Conservation (phyloP, 2,797 vertebrate species). For the Pipistrellus pygmaeus region DNA sequence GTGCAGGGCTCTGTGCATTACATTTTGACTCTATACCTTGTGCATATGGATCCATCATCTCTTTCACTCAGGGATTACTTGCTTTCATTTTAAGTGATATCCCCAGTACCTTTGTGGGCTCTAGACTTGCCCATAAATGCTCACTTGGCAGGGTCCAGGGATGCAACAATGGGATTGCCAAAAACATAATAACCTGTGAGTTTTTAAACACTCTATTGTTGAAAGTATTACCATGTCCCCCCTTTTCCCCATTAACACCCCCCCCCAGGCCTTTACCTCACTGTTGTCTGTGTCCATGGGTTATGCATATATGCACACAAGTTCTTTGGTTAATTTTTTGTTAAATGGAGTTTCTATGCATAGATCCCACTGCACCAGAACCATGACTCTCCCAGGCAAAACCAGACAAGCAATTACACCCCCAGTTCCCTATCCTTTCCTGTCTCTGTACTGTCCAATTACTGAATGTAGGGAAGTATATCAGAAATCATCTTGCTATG, state of each 20-base stretch:
- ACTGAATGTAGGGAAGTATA: background rate
- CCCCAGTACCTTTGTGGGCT: background rate
- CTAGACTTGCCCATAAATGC: background rate
- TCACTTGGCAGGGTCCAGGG: background rate
- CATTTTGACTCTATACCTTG: background rate
- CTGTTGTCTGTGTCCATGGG: no score
- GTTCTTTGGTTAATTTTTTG: background rate
- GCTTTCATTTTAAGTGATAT: background rate
- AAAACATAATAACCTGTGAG: background rate
- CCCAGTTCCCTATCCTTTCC: background rate
- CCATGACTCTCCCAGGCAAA: constrained; percentile 5
- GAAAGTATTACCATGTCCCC: no score
- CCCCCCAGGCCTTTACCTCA: no score
- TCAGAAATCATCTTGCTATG: constrained; percentile 42
- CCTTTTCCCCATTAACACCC: no score
- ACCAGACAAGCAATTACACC: background rate
- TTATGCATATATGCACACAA: no score
- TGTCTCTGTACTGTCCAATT: background rate
- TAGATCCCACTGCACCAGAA: background rate
- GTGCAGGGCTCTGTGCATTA: background rate
- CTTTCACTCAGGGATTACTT: background rate
- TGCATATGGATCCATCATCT: background rate
- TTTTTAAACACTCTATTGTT: no score
- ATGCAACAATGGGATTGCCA: background rate
- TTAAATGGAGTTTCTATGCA: background rate